Percentiles rank a stretch among this genome's conserved stretches.
phyloP scores from a whole-genome alignment of 2,888 invertebrate genomes.

The Elmis aenea region DNA sequence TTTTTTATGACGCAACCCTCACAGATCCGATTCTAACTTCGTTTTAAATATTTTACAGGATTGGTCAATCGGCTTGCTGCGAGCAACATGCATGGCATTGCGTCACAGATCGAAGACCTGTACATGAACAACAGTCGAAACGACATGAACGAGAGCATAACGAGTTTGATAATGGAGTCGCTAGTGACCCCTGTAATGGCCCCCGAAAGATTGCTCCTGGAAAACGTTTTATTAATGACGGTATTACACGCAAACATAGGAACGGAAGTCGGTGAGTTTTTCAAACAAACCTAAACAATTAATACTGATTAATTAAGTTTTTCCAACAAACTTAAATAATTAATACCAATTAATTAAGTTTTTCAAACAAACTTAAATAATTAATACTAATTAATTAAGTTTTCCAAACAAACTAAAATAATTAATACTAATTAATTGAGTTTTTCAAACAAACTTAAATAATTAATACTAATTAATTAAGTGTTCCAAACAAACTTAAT shows the following conservation, averaged over 20 bases:
- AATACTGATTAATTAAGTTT: too few relatives aligned
- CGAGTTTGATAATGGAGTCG: slow-evolving; percentile 65
- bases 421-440: too few relatives aligned
- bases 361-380: too few relatives aligned
- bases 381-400: too few relatives aligned
- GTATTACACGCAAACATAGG: slow-evolving; percentile 87
- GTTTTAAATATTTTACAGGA: slow-evolving; percentile 43
- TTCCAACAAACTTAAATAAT: too few relatives aligned
- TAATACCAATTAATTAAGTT: too few relatives aligned
- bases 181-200: slow-evolving; percentile 57
- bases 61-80: slow-evolving; percentile 82
- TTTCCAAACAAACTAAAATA: too few relatives aligned
- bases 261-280: slow-evolving; percentile 79
- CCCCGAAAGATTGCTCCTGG: slow-evolving; percentile 73
- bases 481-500: too few relatives aligned
- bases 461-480: too few relatives aligned
- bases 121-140: slow-evolving; percentile 77
- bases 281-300: too few relatives aligned
- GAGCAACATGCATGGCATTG: slow-evolving; percentile 80
- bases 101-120: slow-evolving; percentile 70
- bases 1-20: slow-evolving; percentile 25
- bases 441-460: too few relatives aligned
- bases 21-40: neutral
- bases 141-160: slow-evolving; percentile 73
- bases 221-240: slow-evolving; percentile 77